phyloP scores from a whole-genome alignment of 2,113 vertebrate species.

The Hippocampus abdominalis region DNA sequence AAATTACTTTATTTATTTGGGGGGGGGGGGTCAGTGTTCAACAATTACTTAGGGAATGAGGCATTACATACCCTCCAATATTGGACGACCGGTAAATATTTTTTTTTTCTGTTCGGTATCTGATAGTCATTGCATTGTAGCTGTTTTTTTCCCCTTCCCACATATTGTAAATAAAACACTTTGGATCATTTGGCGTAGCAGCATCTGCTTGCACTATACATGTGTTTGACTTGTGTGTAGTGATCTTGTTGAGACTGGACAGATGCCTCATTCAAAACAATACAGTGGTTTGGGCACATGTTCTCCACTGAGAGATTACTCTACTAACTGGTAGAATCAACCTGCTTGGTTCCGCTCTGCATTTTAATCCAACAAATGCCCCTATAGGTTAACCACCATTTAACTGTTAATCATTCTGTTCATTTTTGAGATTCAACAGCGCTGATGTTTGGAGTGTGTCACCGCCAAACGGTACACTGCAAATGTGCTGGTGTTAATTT shows the following conservation, averaged over 20 bases:
- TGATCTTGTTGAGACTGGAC: background rate
- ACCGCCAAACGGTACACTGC: background rate
- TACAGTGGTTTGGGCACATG: background rate
- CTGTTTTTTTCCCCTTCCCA: background rate
- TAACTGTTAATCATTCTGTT: background rate
- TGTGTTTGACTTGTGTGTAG: background rate
- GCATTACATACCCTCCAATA: slow-evolving; percentile 6
- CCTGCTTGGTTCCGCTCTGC: background rate
- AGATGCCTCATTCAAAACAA: slow-evolving; percentile 6
- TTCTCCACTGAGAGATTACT: background rate
- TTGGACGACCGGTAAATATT: background rate
- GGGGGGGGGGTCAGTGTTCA: background rate
- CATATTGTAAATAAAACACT: background rate
- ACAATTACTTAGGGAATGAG: background rate
- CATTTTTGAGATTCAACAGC: background rate
- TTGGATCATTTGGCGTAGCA: slow-evolving; percentile 1
- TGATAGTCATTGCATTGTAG: slow-evolving; percentile 11
- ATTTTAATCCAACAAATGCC: slow-evolving; percentile 1
- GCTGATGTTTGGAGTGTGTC: background rate
- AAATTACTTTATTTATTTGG: background rate
- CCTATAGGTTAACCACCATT: background rate
- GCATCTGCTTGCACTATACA: slow-evolving; percentile 6
- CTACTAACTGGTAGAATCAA: background rate
- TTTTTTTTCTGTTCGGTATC: slow-evolving; percentile 14
- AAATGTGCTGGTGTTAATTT: no score